Evolutionary conservation across 2,888 invertebrate species (phyloP).

Genomic region (Agrilus mali): DNA sequence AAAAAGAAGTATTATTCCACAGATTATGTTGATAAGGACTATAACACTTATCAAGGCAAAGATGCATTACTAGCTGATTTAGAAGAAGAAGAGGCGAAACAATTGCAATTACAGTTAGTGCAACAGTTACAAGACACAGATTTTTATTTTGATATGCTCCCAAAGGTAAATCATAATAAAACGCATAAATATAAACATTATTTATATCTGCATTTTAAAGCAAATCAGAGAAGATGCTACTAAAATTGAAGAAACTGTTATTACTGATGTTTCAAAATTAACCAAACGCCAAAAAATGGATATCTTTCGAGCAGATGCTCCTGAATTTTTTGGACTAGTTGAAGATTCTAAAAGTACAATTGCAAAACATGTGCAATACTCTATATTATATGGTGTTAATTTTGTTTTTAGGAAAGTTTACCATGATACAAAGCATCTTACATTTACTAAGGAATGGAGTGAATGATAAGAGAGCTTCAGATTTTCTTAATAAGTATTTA

Average conservation of each 20-base stretch:
- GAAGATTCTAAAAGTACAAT: slow-evolving; percentile 66
- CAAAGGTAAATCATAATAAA: slow-evolving; percentile 26
- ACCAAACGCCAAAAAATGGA: slow-evolving; percentile 63
- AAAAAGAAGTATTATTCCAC: slow-evolving; percentile 71
- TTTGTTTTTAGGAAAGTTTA: too few relatives aligned
- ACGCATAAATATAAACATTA: slow-evolving; percentile 2
- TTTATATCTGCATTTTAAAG: background rate
- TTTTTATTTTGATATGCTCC: slow-evolving; percentile 49
- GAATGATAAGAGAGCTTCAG: slow-evolving; percentile 44
- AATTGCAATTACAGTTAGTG: slow-evolving; percentile 63
- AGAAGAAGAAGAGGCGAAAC: slow-evolving; percentile 75
- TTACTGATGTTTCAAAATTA: slow-evolving; percentile 64
- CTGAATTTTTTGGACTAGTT: slow-evolving; percentile 69
- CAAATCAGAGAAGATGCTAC: slow-evolving; percentile 19
- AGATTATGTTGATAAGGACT: slow-evolving; percentile 82
- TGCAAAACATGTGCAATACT: background rate
- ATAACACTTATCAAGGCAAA: slow-evolving; percentile 49
- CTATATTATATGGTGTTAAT: too few relatives aligned
- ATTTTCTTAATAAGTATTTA: slow-evolving; percentile 50
- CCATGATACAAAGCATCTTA: too few relatives aligned
- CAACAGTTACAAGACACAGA: slow-evolving; percentile 70
- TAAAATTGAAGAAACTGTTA: slow-evolving; percentile 45
- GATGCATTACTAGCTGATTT: slow-evolving; percentile 63
- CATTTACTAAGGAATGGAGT: slow-evolving; percentile 30
- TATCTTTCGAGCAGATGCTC: slow-evolving; percentile 72